Evolutionary conservation across 2,888 invertebrate genomes (phyloP), one percentile per base, ranked within the genome.

Genomic region (Rotaria sp.): DNA sequence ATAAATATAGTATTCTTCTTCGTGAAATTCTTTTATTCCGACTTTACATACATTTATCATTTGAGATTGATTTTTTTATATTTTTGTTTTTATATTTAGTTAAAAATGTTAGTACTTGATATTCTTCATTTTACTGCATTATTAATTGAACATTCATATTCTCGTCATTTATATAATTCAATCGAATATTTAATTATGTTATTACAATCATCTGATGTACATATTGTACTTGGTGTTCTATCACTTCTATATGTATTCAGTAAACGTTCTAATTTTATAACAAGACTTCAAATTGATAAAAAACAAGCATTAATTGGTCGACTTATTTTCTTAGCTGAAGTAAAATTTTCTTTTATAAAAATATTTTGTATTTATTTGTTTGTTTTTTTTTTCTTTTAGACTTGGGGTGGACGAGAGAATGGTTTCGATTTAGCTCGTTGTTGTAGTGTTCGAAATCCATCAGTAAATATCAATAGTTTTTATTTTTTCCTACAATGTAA

Each of bases 181-280:
- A 94, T 95, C 93, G 95, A 95, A 91, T 94, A 95, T 90, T 92
- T 95, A 88, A 94, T 94, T 85, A 93, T 94, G 59, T 92, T 95
- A 88, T 91, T 95, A 41, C 85, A 85, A 67, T 85, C 87, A 26
- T 94, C 94, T 90, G 94, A 95, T 90, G 94, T 95, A 94, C 93
- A 94, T 88, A 93, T 95, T 85, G 94, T 95, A n/a, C 92, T 95
- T 86, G 94, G 94, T 88, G 95, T 95, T 85, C 92, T 96, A 86
- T 95, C 95, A 91, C 92, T 96, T 87, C 92, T 96, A 35, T 96
- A 95, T 91, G 95, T 95, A 93, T 95, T 95, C 91, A 95, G 95
- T 88, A 95, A 95, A 91, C 93, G 95, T 87, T 95, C 95, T 90
- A 95, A 95, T 91, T 95, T 95, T 90, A 94, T 95, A 89, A 94